Evolutionary conservation across 2,113 vertebrate species (phyloP), one percentile per base, ranked within the genome.

Genomic region (Speoplatyrhinus poulsoni): DNA sequence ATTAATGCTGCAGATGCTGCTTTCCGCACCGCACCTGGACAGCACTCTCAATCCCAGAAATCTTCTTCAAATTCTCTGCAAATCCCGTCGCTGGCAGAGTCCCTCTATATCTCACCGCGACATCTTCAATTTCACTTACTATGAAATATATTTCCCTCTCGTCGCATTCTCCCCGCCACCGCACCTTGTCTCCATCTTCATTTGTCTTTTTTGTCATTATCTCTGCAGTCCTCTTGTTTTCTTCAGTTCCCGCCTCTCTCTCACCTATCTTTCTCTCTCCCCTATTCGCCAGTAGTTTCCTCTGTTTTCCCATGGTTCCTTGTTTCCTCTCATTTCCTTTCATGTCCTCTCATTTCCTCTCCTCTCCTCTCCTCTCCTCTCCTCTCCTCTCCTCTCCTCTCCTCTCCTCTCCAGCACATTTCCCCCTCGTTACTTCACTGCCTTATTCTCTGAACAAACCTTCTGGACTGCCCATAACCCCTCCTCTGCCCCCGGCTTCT

Each of bases 1-100:
- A 93, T 92, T 92, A 92, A 90, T 89, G 83, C 83, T 87, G 84
- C 89, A 90, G 89, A 90, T 93, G 86, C 82, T 80, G 77, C 80
- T 88, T 81, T 84, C 78, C 74, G 78, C 82, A 63, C 75, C 79
- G 70, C 89, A 90, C 89, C 87, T 92, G 90, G 88, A 67, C 73
- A 87, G 62, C 73, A 72, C 82, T 91, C 83, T 87, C 85, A 85
- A 90, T 92, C 87, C 76, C 84, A 79, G 71, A 91, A 91, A 90
- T 88, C 85, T 88, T 82, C 77, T 82, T 77, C 71, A 88, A 89
- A 91, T 90, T 92, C 86, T 73, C 71, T 32, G 75, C 72, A 90
- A 92, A 92, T 92, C 89, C 87, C 33, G 6, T 77, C 68, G 75
- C 67, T 60, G 73, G 67, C 41, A 73, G 79, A 90, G 87, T 82